Evolutionary conservation across 2,888 invertebrate species (phyloP), one percentile per base, ranked within the genome.

Genomic region (Ditylenchus weischeri): DNA sequence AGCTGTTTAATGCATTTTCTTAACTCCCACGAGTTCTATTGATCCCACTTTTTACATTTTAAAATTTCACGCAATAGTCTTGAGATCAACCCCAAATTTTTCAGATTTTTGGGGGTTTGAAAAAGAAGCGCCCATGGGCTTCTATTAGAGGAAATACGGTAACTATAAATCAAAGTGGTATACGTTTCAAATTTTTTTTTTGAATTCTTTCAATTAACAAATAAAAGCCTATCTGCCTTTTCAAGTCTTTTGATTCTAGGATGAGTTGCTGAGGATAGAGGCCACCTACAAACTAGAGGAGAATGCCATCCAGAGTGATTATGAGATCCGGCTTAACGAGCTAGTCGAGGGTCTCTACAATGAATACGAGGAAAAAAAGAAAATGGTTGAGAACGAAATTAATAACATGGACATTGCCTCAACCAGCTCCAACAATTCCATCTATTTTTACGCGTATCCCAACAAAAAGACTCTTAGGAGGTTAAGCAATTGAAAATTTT

Each of bases 381-480:
- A 49, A 19, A 38, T 50, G 11, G 57, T 70, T 51, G 70, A 70
- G 38, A 47, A 38, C 15, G 70, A 70, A 48, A 51, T 70, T 43
- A 66, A 49, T 19, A 18, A 51, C 36, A 11, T 69, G 50, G 69
- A 69, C 59, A 69, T 70, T 48, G 64, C 59, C 5, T 35, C 50
- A 43, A 61, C 18, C 47, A 68, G 8, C n/a, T 47, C 69, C 10
- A 57, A 61, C 38, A 23, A 18, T 21, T 18, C 49, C 23, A 51
- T 51, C 51, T 36, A 35, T 62, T 11, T 23, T 43, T 69, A 62
- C 57, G 21, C 47, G 21, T 60, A 64, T 13, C 47, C 63, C 21
- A 50, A 43, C 66, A 70, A 70, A 51, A 70, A 70, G 36, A 57
- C 51, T 10, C 58, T 70, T 21, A 49, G 70, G 29, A 70, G 70